A percentile compares a stretch with the other conserved stretches of the same genome.
Evolutionary conservation across 2,888 invertebrate species (phyloP).

Genomic region (Calliphora vomitoria): DNA sequence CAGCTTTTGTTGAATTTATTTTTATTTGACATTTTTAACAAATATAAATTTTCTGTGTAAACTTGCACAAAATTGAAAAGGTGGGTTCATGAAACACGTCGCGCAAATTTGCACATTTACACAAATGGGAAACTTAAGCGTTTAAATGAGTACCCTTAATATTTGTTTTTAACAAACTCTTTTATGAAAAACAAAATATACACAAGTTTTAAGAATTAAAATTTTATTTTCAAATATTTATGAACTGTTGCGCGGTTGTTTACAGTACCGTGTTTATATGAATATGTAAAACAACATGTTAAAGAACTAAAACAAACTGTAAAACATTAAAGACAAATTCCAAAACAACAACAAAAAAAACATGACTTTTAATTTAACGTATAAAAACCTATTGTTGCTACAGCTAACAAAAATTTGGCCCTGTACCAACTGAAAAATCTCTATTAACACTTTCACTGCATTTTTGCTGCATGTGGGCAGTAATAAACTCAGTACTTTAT

Average conservation of each 20-base stretch:
- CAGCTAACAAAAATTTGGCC: neutral
- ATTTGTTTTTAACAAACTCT: too few species aligned
- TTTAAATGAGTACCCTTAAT: too few species aligned
- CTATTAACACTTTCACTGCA: neutral
- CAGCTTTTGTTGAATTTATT: too few species aligned
- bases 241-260: neutral
- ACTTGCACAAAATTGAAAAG: too few species aligned
- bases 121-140: too few species aligned
- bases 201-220: neutral
- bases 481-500: conserved; percentile 12
- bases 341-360: neutral
- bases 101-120: too few species aligned
- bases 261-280: neutral
- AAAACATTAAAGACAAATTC: neutral
- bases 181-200: too few species aligned
- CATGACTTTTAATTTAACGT: conserved; percentile 12
- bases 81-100: too few species aligned
- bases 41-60: too few species aligned
- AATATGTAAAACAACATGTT: neutral
- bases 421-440: neutral
- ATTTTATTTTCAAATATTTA: neutral
- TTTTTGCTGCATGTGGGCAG: neutral
- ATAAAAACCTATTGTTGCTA: neutral
- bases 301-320: neutral
- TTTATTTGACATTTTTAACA: too few species aligned